Evolutionary conservation across 2,113 vertebrate species (phyloP), one percentile per base, ranked within the genome.

Genomic region (Carettochelys insculpta): DNA sequence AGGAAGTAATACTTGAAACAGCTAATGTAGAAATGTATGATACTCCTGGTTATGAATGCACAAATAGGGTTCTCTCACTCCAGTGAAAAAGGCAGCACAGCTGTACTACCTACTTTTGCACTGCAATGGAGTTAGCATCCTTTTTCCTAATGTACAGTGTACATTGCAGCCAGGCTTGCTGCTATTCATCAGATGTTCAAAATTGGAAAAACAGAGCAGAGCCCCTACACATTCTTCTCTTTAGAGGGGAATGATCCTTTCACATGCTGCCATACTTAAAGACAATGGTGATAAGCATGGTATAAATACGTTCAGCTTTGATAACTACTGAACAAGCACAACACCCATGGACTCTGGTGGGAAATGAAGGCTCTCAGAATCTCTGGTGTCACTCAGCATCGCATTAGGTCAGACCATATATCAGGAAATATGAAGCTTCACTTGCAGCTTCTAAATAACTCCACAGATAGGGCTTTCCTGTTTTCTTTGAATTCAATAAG

Each of bases 1-100:
- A 17, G 45, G n/a, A 93, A 87, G 48, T 50, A 90, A 92, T 68
- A 13, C 58, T 79, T 2, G 11, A 87, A 94, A 95, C 0, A 1
- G 38, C 86, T 93, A 73, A 87, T 83, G 47, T 41, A 31, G 16
- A 11, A 58, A 68, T 20, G 20, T 71, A 53, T 78, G 61, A 80
- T 43, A 58, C 48, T 47, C 53, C 38, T 31, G 56, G 41, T 65
- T 43, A 89, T 24, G 73, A 93, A 85, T 20, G 6, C 45, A 47
- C 27, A 65, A 25, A 65, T 8, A 45, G 12, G 47, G 29, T 8
- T 86, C 73, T 50, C 17, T 73, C 77, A 83, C 51, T 78, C 53
- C 52, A 73, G 75, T 78, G 82, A 73, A 38, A 68, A 68, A 68
- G 17, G n/a, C 22, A 80, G 45, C 14, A 75, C 25, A 3, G 51